phyloP scores from a whole-genome alignment of 2,113 vertebrate genomes.

The Ranitomeya variabilis region DNA sequence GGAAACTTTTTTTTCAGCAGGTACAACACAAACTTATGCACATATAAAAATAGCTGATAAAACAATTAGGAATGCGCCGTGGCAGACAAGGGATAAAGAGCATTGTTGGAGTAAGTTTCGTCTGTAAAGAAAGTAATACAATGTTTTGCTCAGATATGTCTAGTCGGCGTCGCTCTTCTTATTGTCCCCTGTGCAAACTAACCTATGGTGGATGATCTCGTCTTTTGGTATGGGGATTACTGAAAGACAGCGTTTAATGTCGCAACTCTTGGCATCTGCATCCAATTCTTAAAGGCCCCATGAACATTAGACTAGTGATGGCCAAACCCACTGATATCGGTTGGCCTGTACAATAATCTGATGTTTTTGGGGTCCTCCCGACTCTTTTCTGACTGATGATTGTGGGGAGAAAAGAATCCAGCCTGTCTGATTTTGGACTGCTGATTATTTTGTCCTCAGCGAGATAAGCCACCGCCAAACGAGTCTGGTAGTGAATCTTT shows the following conservation, averaged over 20 bases:
- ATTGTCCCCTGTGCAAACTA: background rate
- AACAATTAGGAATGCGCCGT: background rate
- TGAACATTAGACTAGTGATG: no score
- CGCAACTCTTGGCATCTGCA: background rate
- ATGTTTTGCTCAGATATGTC: background rate
- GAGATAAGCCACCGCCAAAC: no score
- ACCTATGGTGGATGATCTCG: background rate
- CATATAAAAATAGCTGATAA: conserved; percentile 9
- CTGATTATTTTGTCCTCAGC: no score
- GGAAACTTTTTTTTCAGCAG: background rate
- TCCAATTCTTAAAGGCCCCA: no score
- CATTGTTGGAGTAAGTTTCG: background rate
- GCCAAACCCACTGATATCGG: no score
- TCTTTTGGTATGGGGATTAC: background rate
- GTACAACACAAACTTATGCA: background rate
- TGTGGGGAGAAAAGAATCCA: no score
- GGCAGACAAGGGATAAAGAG: background rate
- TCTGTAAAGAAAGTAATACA: conserved; percentile 3
- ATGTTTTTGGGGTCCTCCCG: no score
- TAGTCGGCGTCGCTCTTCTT: background rate
- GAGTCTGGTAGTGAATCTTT: no score
- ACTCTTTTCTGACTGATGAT: no score
- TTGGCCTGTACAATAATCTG: no score
- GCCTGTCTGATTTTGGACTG: no score
- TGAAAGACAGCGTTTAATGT: background rate